A percentile compares a stretch with the other conserved stretches of the same genome.
Evolutionary conservation across 2,797 vertebrate species (phyloP).

Genomic region (Merluccius polli): DNA sequence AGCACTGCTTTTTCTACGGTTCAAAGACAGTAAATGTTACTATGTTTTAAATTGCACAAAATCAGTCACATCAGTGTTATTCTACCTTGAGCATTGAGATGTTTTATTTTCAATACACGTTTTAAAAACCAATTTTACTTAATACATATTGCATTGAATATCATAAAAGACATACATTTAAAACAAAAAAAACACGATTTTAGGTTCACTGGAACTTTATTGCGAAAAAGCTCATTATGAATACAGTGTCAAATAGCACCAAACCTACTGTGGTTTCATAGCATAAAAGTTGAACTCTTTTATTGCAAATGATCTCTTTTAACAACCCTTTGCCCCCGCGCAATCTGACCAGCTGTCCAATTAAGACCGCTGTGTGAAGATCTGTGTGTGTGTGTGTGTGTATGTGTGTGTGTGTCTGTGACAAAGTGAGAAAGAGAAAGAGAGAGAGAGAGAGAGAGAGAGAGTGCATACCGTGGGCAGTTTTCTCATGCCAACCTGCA

Average conservation of each 20-base stretch:
- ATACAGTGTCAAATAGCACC: background rate
- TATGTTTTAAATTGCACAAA: too few relatives aligned
- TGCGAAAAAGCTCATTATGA: background rate
- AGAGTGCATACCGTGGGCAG: background rate
- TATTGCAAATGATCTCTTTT: background rate
- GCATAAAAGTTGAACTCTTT: background rate
- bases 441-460: background rate
- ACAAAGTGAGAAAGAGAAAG: background rate
- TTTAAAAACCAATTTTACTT: too few relatives aligned
- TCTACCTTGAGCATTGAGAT: too few relatives aligned
- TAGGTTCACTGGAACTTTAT: background rate
- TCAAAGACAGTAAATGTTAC: too few relatives aligned
- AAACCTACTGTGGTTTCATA: background rate
- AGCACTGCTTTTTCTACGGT: too few relatives aligned
- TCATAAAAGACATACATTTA: background rate
- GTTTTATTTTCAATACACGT: too few relatives aligned
- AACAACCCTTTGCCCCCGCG: background rate
- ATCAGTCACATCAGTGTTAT: too few relatives aligned
- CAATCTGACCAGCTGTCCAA: background rate
- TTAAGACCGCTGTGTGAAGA: background rate
- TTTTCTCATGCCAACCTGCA: background rate
- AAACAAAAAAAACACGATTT: too few relatives aligned
- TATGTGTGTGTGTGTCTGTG: background rate
- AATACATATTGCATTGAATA: too few relatives aligned
- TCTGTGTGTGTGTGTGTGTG: constrained; percentile 12